Evolutionary conservation across 2,113 vertebrate genomes (phyloP), one percentile per base, ranked within the genome.

Genomic region (Oncorhynchus nerka): DNA sequence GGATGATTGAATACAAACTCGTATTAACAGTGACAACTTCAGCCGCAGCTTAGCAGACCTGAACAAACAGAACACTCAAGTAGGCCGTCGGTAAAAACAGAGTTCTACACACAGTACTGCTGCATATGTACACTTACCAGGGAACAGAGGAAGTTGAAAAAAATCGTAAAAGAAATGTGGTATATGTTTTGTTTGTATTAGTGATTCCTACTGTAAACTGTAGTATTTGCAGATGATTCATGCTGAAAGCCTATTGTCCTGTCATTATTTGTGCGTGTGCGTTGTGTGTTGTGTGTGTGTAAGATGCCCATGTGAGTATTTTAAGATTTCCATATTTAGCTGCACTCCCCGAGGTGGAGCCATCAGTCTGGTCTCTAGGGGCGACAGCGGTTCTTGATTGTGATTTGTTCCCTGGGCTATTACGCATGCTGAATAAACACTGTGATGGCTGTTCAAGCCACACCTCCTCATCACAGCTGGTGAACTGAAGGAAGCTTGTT

Each of bases 1-100:
- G 83, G 79, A 90, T 93, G 93, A 94, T 92, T 93, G 92, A 93
- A 92, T 85, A 87, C 88, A 90, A 89, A 85, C 81, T 78, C 70
- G 73, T 86, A 93, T 93, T 90, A 90, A 87, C 88, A 80, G 82
- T 90, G 91, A 93, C 91, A 92, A 91, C 89, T 90, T 88, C 87
- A 86, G 88, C 84, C 61, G 79, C 84, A 84, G 86, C 86, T 88
- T 87, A 86, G 86, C 79, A 88, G 83, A 90, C 83, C 89, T 85
- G 88, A 89, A 88, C 85, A 88, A 86, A 88, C 78, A 74, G 68
- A 79, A 65, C 83, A 51, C 73, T 79, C 80, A 76, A 82, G 81
- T 76, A 72, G 75, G 70, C 80, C 76, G 79, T 79, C 64, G 80
- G 39, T 73, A 78, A 84, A 81, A 78, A 81, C 74, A 78, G 71